Evolutionary conservation across 2,888 invertebrate species (phyloP).

Genomic region (Pristionchus fissidentatus): DNA sequence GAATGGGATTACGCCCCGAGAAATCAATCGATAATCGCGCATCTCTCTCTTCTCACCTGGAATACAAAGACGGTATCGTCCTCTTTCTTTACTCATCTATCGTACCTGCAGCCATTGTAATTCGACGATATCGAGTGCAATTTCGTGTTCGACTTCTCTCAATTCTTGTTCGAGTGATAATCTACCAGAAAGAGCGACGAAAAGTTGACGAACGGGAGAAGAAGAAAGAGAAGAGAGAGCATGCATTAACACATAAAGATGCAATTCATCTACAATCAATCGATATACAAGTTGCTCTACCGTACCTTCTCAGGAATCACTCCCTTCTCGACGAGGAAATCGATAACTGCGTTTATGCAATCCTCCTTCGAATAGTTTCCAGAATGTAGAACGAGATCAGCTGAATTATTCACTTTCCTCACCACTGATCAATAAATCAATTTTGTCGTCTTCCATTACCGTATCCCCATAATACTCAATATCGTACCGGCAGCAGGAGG

Average conservation of each 20-base stretch:
- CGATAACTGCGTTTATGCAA: conserved; percentile 88
- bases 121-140: too few relatives aligned
- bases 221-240: conserved; percentile 70
- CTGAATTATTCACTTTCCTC: too few relatives aligned
- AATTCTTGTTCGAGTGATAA: too few relatives aligned
- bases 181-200: too few relatives aligned
- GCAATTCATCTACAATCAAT: too few relatives aligned
- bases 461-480: too few relatives aligned
- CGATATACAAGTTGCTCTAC: too few relatives aligned
- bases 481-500: too few relatives aligned
- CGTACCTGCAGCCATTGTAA: conserved; percentile 84
- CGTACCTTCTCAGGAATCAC: conserved; percentile 66
- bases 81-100: conserved; percentile 79
- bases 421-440: neutral
- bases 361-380: conserved; percentile 84
- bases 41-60: conserved; percentile 79
- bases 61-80: conserved; percentile 99
- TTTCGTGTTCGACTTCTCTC: too few relatives aligned
- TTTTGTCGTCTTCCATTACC: too few relatives aligned
- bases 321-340: conserved; percentile 83
- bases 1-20: conserved; percentile 91
- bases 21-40: neutral
- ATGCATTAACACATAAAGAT: conserved; percentile 66
- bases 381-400: too few relatives aligned
- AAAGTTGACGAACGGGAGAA: too few relatives aligned